Evolutionary conservation across 2,797 vertebrate species (phyloP).

Genomic region (Lerista edwardsae): DNA sequence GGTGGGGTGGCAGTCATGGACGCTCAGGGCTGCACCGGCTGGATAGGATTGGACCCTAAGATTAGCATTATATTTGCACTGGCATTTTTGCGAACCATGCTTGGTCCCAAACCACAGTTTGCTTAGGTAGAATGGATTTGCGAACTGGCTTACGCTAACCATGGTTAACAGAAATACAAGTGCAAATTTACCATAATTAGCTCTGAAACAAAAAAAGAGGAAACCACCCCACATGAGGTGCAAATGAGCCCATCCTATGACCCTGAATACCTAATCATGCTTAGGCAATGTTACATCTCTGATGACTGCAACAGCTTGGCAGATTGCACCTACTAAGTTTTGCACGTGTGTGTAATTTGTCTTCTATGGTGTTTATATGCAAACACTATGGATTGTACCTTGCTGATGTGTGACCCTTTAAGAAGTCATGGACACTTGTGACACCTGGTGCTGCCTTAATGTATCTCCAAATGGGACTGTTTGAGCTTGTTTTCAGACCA

Average conservation of each 20-base stretch:
- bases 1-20: too few relatives aligned
- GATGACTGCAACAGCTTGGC: background rate
- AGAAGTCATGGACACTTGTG: background rate
- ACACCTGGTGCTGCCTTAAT: conserved; percentile 23
- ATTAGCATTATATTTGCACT: background rate
- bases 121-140: background rate
- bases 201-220: background rate
- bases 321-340: conserved; percentile 20
- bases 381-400: conserved; percentile 49
- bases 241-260: background rate
- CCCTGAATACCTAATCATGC: too few relatives aligned
- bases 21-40: too few relatives aligned
- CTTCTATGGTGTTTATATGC: conserved; percentile 50
- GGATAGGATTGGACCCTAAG: too few relatives aligned
- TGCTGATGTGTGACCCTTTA: conserved; percentile 23
- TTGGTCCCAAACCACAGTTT: background rate
- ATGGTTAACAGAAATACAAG: background rate
- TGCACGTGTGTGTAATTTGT: conserved; percentile 55
- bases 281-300: background rate
- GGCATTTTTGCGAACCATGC: background rate
- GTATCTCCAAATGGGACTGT: background rate
- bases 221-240: too few relatives aligned
- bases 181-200: background rate
- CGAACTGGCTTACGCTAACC: background rate
- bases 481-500: conserved; percentile 36